Conservation (phyloP, 2,888 invertebrate genomes). For the Maniola hyperantus region DNA sequence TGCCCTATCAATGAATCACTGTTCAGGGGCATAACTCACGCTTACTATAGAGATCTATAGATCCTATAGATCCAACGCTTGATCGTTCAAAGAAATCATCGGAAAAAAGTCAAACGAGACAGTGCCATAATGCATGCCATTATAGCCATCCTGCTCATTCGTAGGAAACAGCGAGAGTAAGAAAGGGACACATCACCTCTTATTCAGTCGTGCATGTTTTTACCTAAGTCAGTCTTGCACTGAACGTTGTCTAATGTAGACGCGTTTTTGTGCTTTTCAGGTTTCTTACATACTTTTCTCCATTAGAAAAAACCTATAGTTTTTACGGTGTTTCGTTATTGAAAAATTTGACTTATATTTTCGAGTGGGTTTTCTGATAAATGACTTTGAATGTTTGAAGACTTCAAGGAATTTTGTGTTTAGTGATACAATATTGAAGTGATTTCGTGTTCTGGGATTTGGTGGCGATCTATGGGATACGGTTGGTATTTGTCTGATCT, state of each 20-base stretch:
- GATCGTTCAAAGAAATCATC: conserved; percentile 76
- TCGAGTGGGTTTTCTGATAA: conserved; percentile 16
- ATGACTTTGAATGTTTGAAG: conserved; percentile 23
- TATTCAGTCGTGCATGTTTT: conserved; percentile 57
- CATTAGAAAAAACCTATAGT: conserved; percentile 19
- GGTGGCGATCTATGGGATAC: conserved; percentile 45
- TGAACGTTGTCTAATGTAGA: conserved; percentile 37
- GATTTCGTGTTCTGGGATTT: conserved; percentile 48
- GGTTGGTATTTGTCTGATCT: conserved; percentile 41
- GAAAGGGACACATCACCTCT: conserved; percentile 55
- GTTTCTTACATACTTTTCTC: conserved; percentile 25
- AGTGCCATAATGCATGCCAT: conserved; percentile 76
- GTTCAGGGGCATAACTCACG: conserved; percentile 71
- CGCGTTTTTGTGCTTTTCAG: conserved; percentile 39
- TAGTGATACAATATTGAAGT: conserved; percentile 45
- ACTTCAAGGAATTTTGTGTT: conserved; percentile 43
- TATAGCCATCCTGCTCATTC: conserved; percentile 57
- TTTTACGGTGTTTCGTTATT: conserved; percentile 18
- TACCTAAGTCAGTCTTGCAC: conserved; percentile 54
- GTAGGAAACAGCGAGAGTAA: conserved; percentile 23
- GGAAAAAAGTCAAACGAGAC: conserved; percentile 68
- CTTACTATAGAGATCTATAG: conserved; percentile 68
- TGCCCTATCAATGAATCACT: conserved; percentile 60
- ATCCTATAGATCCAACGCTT: conserved; percentile 65
- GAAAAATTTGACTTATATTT: conserved; percentile 22